A percentile compares a stretch with the other conserved stretches of the same genome.
phyloP scores from a whole-genome alignment of 2,113 vertebrate genomes.

The Hippocampus mohnikei region DNA sequence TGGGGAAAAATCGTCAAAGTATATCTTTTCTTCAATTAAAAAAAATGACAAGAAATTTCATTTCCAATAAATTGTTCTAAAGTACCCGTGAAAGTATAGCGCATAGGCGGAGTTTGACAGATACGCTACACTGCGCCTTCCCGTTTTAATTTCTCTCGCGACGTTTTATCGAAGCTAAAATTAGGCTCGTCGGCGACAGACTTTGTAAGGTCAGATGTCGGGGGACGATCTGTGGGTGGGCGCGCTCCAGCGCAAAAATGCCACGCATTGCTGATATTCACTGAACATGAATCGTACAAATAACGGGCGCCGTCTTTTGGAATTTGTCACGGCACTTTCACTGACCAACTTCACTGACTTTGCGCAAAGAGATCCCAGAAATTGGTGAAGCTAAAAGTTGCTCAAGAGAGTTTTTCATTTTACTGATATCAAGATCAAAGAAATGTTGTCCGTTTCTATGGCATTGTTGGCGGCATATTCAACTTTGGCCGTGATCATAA shows the following conservation, averaged over 20 bases:
- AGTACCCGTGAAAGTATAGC: background rate
- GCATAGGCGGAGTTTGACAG: background rate
- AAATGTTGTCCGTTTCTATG: background rate
- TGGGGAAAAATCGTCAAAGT: no score
- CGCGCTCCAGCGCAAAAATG: slow-evolving; percentile 15
- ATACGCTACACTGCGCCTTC: background rate
- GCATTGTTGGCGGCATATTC: background rate
- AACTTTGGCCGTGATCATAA: background rate
- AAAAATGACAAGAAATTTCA: slow-evolving; percentile 12
- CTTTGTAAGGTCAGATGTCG: slow-evolving; percentile 69
- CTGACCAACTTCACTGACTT: background rate
- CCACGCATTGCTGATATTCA: background rate
- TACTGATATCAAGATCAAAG: background rate
- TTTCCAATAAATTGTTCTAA: background rate
- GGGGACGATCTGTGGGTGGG: slow-evolving; percentile 27
- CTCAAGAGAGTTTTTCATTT: background rate
- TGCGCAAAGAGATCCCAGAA: background rate
- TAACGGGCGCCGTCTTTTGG: background rate
- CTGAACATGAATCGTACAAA: background rate
- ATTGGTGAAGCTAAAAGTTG: background rate
- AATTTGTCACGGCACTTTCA: background rate
- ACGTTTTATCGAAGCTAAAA: slow-evolving; percentile 55
- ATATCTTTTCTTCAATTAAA: background rate
- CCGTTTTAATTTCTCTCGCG: background rate
- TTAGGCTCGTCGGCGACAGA: slow-evolving; percentile 54